Evolutionary conservation across 2,113 vertebrate species (phyloP).

Genomic region (Rhea pennata): DNA sequence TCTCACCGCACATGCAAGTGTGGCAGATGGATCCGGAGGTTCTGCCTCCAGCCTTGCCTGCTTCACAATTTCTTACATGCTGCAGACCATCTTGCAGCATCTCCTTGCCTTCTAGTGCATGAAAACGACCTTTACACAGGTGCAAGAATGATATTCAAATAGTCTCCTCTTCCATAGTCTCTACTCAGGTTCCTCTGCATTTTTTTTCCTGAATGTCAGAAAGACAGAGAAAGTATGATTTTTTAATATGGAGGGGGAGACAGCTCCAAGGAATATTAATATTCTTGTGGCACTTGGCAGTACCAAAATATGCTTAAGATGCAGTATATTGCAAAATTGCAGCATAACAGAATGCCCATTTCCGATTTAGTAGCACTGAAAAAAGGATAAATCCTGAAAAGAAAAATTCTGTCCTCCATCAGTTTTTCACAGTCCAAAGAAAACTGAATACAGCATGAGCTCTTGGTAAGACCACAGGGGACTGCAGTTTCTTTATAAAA

Average conservation of each 20-base stretch:
- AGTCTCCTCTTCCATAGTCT: neutral
- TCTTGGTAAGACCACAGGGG: neutral
- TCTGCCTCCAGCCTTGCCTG: neutral
- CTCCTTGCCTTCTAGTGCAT: neutral
- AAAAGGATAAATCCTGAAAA: neutral
- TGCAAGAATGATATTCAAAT: neutral
- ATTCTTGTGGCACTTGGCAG: neutral
- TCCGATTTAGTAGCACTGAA: neutral
- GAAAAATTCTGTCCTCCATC: neutral
- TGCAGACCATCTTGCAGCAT: neutral
- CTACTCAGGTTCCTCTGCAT: neutral
- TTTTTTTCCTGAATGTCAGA: neutral
- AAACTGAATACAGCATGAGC: neutral
- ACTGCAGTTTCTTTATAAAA: neutral
- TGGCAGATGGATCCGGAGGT: neutral
- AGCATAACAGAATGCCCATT: neutral
- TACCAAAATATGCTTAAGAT: neutral
- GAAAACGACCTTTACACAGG: constrained; percentile 9
- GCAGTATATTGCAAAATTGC: neutral
- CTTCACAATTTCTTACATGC: neutral
- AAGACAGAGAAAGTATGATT: neutral
- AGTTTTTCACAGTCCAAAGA: neutral
- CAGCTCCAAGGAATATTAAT: neutral
- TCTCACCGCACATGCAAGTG: neutral
- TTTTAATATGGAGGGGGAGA: neutral